These are phyloP conservation scores for Drosophila kohkoa DNA, from an alignment of 1,140 invertebrate genomes.

Conservation along the genomic window DNA sequence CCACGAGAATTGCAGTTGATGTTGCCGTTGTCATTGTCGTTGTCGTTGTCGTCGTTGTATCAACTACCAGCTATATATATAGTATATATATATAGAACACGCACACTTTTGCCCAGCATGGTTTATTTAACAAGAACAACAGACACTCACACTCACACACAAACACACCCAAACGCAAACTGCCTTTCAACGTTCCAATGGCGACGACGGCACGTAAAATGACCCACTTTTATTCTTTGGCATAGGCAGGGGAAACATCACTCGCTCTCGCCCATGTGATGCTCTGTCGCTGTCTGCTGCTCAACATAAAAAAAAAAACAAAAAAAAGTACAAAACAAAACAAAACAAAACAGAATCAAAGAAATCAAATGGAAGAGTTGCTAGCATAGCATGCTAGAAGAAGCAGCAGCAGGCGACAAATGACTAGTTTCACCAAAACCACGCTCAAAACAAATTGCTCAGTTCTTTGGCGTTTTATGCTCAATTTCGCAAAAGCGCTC, in stretches of 20 bases:
- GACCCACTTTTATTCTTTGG: conserved; percentile 74
- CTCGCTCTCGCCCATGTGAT: conserved; percentile 13
- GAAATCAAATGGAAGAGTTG: conserved; percentile 81
- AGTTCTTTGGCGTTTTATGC: not conserved
- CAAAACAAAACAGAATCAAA: conserved; percentile 46
- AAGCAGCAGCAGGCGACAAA: conserved; percentile 21
- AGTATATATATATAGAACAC: conserved; percentile 24
- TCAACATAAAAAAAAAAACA: conserved; percentile 30
- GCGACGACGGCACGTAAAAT: conserved; percentile 58
- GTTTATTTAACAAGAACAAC: conserved; percentile 79
- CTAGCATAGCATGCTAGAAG: conserved; percentile 28
- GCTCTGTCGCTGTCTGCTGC: conserved; percentile 12
- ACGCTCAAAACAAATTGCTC: conserved; percentile 30
- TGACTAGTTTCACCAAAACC: conserved; percentile 6
- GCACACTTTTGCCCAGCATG: conserved; percentile 53
- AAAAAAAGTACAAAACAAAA: too few relatives aligned
- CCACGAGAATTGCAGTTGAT: conserved; percentile 52
- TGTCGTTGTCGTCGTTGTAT: conserved; percentile 9
- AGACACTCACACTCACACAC: conserved; percentile 39
- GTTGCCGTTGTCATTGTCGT: conserved; percentile 22
- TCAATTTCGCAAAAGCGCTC: conserved; percentile 26
- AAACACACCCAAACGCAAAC: conserved; percentile 20
- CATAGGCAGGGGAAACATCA: conserved; percentile 45
- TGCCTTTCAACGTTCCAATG: conserved; percentile 45
- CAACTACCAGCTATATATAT: too few relatives aligned